A percentile compares a stretch with the other conserved stretches of the same genome.
Evolutionary conservation across 2,113 vertebrate genomes (phyloP).

Genomic region (Tragelaphus buxtoni): DNA sequence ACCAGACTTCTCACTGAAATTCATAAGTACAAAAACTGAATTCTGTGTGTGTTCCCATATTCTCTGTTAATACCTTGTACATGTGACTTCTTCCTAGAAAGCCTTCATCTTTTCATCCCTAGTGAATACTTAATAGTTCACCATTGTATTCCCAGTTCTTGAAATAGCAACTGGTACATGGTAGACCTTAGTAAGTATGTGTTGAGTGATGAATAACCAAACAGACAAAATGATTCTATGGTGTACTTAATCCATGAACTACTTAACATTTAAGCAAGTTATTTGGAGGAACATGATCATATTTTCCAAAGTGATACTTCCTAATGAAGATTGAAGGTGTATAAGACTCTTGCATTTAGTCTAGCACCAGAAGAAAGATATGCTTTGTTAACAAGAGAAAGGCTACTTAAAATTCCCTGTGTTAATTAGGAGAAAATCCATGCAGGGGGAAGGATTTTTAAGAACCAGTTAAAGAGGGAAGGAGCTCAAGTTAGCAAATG

Average conservation of each 20-base stretch:
- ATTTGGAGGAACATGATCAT: neutral
- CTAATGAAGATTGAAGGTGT: neutral
- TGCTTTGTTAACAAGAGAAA: neutral
- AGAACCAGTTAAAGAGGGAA: neutral
- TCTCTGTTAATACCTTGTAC: neutral
- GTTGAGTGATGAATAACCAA: neutral
- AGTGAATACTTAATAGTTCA: neutral
- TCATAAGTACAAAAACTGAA: neutral
- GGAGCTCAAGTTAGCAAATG: neutral
- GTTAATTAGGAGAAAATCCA: neutral
- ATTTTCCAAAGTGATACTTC: constrained; percentile 13
- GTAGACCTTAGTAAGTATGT: neutral
- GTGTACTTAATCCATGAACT: neutral
- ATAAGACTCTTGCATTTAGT: neutral
- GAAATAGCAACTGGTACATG: neutral
- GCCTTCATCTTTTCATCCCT: neutral
- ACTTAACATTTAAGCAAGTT: neutral
- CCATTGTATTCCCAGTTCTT: neutral
- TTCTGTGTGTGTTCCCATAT: neutral
- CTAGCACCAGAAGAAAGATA: neutral
- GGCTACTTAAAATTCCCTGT: neutral
- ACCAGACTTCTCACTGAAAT: neutral
- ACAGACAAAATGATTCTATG: neutral
- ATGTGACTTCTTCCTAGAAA: neutral
- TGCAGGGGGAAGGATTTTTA: constrained; percentile 6